Evolutionary conservation across 2,113 vertebrate species (phyloP), one percentile per base, ranked within the genome.

Genomic region (Andinoacara biseriatus): DNA sequence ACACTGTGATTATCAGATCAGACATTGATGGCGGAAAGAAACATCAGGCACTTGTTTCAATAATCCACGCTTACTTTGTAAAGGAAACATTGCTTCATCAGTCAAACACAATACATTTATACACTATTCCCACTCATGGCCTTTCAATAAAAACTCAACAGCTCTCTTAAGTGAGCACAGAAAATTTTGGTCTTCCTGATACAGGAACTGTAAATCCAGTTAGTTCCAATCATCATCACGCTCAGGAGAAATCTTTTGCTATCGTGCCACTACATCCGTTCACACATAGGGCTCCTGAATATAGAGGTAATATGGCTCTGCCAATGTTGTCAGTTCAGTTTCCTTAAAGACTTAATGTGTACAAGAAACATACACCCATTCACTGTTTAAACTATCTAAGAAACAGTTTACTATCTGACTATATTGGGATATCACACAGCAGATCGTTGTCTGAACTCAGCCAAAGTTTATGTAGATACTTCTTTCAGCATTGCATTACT

Each of bases 341-440:
- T 85, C 67, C 29, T 72, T 17, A 33, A 63, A 82, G 74, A 59
- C 22, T 22, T 17, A 67, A 72, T 26, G 82, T 11, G 35, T 74
- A 78, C 87, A 78, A 84, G 87, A 89, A 87, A 91, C 10, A 86
- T 89, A 83, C 79, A 77, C 33, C 40, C 83, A 59, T 88, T 86
- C 88, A 84, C 56, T 35, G 54, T 80, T 81, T 31, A 58, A 63
- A 49, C 46, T 58, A 24, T 74, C 86, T 86, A 91, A 88, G 82
- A 86, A 85, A 83, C 74, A n/a, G 62, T 13, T 31, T 26, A 52
- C 80, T 15, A 49, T 80, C 56, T 74, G 76, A 61, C 26, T 61
- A 87, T 92, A 72, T 54, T n/a, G 87, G 89, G 80, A 90, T 89
- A 81, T 90, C 88, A 85, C 78, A 89, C 82, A 94, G 91, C 80